phyloP scores from a whole-genome alignment of 2,113 vertebrate genomes.

The Corydoras maculifer region DNA sequence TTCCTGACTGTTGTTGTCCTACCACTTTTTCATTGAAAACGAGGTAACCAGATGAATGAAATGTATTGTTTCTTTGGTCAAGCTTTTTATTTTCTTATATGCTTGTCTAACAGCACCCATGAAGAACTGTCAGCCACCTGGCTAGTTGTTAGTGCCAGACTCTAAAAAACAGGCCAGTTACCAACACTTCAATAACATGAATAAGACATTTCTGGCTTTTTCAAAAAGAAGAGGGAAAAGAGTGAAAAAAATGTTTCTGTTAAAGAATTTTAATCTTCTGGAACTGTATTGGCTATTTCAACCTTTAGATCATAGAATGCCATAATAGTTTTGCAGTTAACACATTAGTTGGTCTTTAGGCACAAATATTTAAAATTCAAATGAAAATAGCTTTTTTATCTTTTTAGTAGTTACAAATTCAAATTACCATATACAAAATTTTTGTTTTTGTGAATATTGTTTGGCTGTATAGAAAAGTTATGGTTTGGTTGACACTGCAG shows the following conservation, averaged over 20 bases:
- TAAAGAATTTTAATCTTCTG: no score
- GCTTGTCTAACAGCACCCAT: conserved; percentile 31
- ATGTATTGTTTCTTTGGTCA: conserved; percentile 1
- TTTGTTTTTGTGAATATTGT: no score
- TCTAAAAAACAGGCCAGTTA: conserved; percentile 31
- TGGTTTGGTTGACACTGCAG: no score
- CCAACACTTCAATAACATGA: conserved; percentile 29
- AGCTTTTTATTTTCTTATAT: conserved; percentile 21
- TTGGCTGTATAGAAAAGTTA: no score
- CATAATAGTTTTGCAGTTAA: no score
- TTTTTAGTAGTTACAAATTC: no score
- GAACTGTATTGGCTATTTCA: no score
- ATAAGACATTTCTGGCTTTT: conserved; percentile 22
- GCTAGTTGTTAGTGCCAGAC: conserved; percentile 38
- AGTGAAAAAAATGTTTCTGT: neutral
- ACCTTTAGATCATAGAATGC: no score
- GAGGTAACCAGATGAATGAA: neutral
- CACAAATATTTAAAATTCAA: no score
- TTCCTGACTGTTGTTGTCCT: conserved; percentile 23
- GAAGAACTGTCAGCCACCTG: conserved; percentile 44
- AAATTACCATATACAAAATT: no score
- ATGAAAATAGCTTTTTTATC: no score
- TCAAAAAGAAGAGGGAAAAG: neutral
- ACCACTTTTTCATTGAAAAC: neutral
- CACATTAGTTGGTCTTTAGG: no score